Conservation (phyloP, 30 jellyfish, hydroid and myxozoan species). For the Rhopilema esculentum region DNA sequence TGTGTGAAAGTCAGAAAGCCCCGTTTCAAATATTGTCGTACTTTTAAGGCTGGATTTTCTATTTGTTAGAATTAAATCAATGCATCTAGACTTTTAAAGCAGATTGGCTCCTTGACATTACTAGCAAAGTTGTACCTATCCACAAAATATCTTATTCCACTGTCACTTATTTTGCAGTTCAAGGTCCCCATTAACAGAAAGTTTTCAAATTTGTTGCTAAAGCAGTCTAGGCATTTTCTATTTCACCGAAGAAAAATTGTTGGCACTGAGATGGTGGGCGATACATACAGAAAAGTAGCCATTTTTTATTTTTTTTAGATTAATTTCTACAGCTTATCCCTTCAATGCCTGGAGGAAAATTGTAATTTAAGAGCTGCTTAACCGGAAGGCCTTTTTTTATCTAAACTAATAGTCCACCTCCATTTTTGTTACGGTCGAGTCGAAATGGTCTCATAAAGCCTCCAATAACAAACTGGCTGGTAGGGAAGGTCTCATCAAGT, state of each 20-base stretch:
- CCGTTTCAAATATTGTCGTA: too few relatives aligned
- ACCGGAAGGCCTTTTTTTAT: background rate
- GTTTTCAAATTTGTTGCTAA: too few relatives aligned
- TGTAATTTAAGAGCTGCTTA: background rate
- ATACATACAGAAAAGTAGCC: background rate
- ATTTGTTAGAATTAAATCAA: too few relatives aligned
- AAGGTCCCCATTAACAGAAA: too few relatives aligned
- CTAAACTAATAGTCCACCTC: background rate
- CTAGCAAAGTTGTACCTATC: too few relatives aligned
- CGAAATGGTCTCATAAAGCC: too few relatives aligned
- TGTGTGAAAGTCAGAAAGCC: too few relatives aligned
- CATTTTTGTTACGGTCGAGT: background rate
- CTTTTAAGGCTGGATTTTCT: too few relatives aligned
- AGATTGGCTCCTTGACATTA: too few relatives aligned
- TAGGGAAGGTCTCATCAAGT: background rate
- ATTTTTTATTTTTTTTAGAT: background rate
- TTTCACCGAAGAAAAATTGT: background rate
- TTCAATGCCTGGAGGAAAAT: background rate
- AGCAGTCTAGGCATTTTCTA: slow-evolving; percentile 2
- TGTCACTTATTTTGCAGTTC: too few relatives aligned
- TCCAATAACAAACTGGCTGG: slow-evolving; percentile 5
- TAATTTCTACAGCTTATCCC: background rate
- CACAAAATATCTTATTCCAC: too few relatives aligned
- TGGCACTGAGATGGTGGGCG: slow-evolving; percentile 12
- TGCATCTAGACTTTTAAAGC: too few relatives aligned